Percentiles rank a stretch among this genome's conserved stretches.
Evolutionary conservation across 92 coral and sea anemone genomes (phyloP).

Genomic region (Paramuricea clavata): DNA sequence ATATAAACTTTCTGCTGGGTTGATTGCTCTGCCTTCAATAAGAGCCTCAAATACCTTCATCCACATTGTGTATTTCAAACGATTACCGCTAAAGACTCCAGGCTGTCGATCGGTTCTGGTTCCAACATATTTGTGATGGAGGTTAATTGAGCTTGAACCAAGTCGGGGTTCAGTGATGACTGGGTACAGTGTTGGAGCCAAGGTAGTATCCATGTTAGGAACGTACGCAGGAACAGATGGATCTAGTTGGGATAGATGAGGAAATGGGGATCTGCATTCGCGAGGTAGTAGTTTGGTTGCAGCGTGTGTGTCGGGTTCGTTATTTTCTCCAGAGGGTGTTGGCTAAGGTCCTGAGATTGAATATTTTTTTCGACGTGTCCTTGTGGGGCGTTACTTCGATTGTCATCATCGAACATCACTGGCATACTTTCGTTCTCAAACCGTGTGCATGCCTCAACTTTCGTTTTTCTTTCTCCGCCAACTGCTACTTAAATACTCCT

Average conservation of each 20-base stretch:
- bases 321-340: neutral
- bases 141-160: too few species aligned
- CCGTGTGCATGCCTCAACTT: conserved; percentile 19
- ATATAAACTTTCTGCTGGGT: conserved; percentile 8
- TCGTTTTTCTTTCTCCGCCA: conserved; percentile 63
- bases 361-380: neutral
- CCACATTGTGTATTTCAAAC: conserved; percentile 10
- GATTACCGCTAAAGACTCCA: conserved; percentile 5
- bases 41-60: neutral
- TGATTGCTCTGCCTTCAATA: neutral
- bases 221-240: too few species aligned
- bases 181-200: neutral
- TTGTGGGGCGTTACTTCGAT: neutral
- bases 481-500: conserved; percentile 8
- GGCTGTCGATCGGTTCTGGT: too few species aligned
- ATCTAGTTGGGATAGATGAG: too few species aligned
- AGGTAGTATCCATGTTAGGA: too few species aligned
- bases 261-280: too few species aligned
- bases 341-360: neutral
- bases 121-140: too few species aligned
- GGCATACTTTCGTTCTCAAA: conserved; percentile 33
- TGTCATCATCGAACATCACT: neutral
- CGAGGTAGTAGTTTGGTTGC: neutral
- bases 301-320: neutral
- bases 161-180: neutral